Base-by-base conservation (phyloP, 1,140 invertebrate genomes). In the Drosophila oshimai region DNA sequence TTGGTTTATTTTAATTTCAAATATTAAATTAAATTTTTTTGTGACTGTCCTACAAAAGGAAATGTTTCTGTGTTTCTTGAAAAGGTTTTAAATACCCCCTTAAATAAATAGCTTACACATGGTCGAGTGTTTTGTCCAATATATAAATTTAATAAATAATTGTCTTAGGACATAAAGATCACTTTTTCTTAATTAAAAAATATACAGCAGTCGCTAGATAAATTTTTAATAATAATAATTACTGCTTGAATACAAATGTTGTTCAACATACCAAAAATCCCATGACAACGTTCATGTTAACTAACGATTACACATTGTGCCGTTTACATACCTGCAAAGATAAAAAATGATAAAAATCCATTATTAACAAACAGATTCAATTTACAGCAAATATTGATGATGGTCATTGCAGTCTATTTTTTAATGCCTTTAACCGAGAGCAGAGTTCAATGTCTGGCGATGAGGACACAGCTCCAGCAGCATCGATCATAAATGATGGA, bases 401-500 rank as follows among this genome's bases (percentile, higher is more conserved):
- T 31, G 31, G 22, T 18, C 55, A 49, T 65, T 26, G 33, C 12
- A 0, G 62, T 33, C 20, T 50, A 31, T 64, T 65, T 64, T 64
- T 65, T 64, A 62, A 28, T 62, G 29, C 7, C 61, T 37, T 58
- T 18, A 64, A 41, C 26, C 26, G 15, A 41, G 20, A 15, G 41
- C 37, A 41, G 20, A 15, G 41, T 46, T 62, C 60, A 62, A 60
- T 29, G 57, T 29, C 39, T 47, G 41, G 10, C 18, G 20, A 31
- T 28, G 13, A 18, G 58, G 55, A 36, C 57, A 36, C 39, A 42
- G 57, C 26, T 64, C 13, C 36, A 50, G 22, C 61, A 81, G 26
- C 75, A 86, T 86, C 72, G 76, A 86, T 86, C 80, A 87, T 87
- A 76, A 87, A 77, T 83, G 74, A 84, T 83, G 58, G 58, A 83